A percentile compares a stretch with the other conserved stretches of the same genome.
Evolutionary conservation across 2,888 invertebrate genomes (phyloP).

Genomic region (Drosophila subquinaria): DNA sequence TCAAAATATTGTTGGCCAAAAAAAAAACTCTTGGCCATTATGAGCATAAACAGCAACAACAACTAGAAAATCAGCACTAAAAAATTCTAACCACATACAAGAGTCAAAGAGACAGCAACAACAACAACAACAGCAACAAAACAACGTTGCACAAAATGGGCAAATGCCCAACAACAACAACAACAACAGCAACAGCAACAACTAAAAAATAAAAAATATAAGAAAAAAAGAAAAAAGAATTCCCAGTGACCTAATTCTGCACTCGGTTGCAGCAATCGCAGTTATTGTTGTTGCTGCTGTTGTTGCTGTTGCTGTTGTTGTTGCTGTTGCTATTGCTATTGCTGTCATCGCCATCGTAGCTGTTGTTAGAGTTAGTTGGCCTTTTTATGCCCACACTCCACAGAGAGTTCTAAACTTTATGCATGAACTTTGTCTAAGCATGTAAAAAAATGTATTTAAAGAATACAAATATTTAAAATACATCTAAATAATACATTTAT

Average conservation of each 20-base stretch:
- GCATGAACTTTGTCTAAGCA: not conserved
- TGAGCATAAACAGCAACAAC: conserved; percentile 3
- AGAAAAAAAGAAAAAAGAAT: conserved; percentile 61
- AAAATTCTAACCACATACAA: conserved; percentile 72
- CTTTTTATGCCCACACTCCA: conserved; percentile 51
- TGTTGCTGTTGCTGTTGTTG: conserved; percentile 48
- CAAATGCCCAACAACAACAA: conserved; percentile 49
- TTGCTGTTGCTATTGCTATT: conserved; percentile 38
- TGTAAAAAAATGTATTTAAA: not conserved
- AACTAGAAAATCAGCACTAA: conserved; percentile 49
- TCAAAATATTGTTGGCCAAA: conserved; percentile 56
- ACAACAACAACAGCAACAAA: conserved; percentile 43
- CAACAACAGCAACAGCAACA: conserved; percentile 27
- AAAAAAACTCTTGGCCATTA: conserved; percentile 34
- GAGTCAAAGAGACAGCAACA: conserved; percentile 38
- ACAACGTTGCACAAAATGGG: conserved; percentile 68
- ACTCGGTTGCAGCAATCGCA: conserved; percentile 62
- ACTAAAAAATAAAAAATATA: conserved; percentile 19
- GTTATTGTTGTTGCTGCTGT: conserved; percentile 52
- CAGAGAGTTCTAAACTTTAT: not conserved
- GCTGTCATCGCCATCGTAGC: conserved; percentile 61
- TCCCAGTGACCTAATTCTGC: conserved; percentile 79
- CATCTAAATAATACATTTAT: no score
- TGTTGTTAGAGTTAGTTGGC: conserved; percentile 75
- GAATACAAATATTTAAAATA: no score